Evolutionary conservation across 2,888 invertebrate species (phyloP).

Genomic region (Portevinia maculata): DNA sequence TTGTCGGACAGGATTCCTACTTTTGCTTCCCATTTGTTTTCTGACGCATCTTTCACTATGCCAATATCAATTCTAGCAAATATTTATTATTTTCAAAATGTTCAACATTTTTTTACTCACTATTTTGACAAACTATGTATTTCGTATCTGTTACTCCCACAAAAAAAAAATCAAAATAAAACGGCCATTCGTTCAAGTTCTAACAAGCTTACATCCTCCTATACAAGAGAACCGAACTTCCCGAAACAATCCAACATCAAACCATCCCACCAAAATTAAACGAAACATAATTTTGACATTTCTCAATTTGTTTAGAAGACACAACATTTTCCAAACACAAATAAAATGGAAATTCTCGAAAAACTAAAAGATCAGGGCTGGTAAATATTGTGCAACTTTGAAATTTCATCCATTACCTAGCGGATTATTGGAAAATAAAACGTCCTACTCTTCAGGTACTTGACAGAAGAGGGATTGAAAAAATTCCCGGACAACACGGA

Average conservation of each 20-base stretch:
- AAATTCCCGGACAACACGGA: constrained; percentile 87
- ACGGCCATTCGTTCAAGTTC: neutral
- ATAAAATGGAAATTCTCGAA: constrained; percentile 85
- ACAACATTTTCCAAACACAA: constrained; percentile 65
- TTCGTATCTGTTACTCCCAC: too few species aligned
- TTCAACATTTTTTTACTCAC: too few species aligned
- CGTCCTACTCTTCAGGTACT: constrained; percentile 84
- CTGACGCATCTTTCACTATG: too few species aligned
- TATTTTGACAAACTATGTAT: too few species aligned
- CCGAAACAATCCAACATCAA: constrained; percentile 29
- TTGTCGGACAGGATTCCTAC: too few species aligned
- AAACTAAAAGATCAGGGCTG: constrained; percentile 87
- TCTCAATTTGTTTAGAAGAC: constrained; percentile 69
- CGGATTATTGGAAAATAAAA: constrained; percentile 14
- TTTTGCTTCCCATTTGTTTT: too few species aligned
- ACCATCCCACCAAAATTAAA: constrained; percentile 39
- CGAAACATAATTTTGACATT: constrained; percentile 58
- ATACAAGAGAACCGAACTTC: constrained; percentile 21
- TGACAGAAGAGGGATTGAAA: constrained; percentile 88
- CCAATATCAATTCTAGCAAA: too few species aligned
- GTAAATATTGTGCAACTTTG: constrained; percentile 81
- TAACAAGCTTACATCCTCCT: neutral
- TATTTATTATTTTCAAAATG: too few species aligned
- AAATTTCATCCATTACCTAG: constrained; percentile 16
- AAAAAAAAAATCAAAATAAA: neutral